Evolutionary conservation across 2,113 vertebrate species (phyloP), one percentile per base, ranked within the genome.

Genomic region (Mustela nigripes): DNA sequence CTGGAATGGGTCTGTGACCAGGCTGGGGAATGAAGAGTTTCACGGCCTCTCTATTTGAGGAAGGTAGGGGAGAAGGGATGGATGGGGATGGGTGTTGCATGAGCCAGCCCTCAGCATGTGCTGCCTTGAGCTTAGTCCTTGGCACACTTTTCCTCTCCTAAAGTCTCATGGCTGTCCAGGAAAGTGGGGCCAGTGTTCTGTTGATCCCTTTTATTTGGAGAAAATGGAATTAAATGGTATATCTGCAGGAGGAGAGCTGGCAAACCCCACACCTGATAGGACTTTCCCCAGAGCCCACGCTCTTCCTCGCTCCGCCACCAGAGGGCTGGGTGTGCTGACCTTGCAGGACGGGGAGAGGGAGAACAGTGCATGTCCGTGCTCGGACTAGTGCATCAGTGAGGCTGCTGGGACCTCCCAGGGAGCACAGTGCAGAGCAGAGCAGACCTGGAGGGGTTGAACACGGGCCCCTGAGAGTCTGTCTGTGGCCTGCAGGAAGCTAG

Each of bases 351-450:
- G 24, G 21, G 21, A 50, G 28, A 26, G 42, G 26, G 48, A 62
- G 36, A 7, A 8, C 0, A 1, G 53, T 12, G 0, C 0, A 1
- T 6, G 36, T 11, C 4, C 1, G 22, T 26, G 71, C 5, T 83
- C 15, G 67, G 56, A 65, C 0, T 1, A 2, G 58, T 22, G 87
- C 79, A 6, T 42, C 33, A 36, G 42, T 22, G 50, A 76, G 36
- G 80, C 79, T 28, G 65, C 63, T 7, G 12, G 22, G 78, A 15
- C 58, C 11, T 1, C 33, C 2, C 14, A 10, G 7, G 24, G 56
- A 5, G 42, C 7, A 16, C 33, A 69, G 67, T 9, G 18, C 31
- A 2, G 2, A 0, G 42, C 33, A 28, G 0, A 5, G 56, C 78
- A 50, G 26, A 14, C 9, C 9, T 7, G 42, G 33, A 7, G 19